A percentile compares a stretch with the other conserved stretches of the same genome.
phyloP scores from a whole-genome alignment of 2,888 invertebrate species.

The Kuschelorhynchus macadamiae region DNA sequence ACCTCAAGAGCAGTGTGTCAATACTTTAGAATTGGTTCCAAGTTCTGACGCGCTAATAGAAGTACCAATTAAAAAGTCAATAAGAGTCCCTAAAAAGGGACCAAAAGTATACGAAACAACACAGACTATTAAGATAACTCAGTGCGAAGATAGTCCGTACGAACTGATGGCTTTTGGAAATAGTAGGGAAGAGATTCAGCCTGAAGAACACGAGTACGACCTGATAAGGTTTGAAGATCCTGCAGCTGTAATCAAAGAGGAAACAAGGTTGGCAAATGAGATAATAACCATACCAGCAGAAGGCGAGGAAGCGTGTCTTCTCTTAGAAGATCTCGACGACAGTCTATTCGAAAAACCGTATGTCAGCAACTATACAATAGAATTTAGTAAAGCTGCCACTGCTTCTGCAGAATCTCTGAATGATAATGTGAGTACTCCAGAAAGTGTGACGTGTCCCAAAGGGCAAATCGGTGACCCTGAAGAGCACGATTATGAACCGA shows the following conservation, averaged over 20 bases:
- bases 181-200: constrained; percentile 28
- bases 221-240: constrained; percentile 56
- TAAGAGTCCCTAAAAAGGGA: constrained; percentile 58
- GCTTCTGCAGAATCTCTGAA: constrained; percentile 63
- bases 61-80: constrained; percentile 65
- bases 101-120: constrained; percentile 63
- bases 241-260: constrained; percentile 26
- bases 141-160: constrained; percentile 41
- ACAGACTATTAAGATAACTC: constrained; percentile 59
- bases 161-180: constrained; percentile 52
- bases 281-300: constrained; percentile 55
- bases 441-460: constrained; percentile 52
- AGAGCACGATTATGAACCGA: constrained; percentile 63
- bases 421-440: constrained; percentile 56
- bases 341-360: constrained; percentile 53
- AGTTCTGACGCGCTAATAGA: constrained; percentile 66
- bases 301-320: constrained; percentile 52
- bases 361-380: constrained; percentile 53
- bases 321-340: constrained; percentile 54
- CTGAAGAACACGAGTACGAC: constrained; percentile 55
- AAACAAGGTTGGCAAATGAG: constrained; percentile 53
- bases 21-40: constrained; percentile 64
- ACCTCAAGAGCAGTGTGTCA: constrained; percentile 60
- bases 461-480: constrained; percentile 51
- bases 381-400: constrained; percentile 52